Conservation (phyloP, 2,113 vertebrate genomes). For the Antigone vipio region DNA sequence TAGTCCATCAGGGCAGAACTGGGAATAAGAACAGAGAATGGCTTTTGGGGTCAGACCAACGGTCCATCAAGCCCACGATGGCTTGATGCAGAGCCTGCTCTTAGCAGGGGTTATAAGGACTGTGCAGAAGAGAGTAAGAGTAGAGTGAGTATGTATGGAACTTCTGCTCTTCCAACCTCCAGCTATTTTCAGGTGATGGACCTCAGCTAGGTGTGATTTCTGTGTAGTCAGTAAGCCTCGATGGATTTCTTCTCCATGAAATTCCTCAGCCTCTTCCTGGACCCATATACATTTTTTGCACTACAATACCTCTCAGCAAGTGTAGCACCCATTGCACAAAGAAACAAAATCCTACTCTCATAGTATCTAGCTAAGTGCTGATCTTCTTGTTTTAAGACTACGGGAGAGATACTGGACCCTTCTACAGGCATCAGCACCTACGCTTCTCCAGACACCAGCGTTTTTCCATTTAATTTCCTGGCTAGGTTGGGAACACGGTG, state of each 20-base stretch:
- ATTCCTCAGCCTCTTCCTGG: not conserved
- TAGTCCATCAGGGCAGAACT: not conserved
- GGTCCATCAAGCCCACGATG: not conserved
- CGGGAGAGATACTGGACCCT: not conserved
- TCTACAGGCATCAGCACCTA: not conserved
- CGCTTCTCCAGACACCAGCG: not conserved
- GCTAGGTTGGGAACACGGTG: not conserved
- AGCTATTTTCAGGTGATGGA: not conserved
- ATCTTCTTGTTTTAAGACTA: not conserved
- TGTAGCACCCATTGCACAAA: not conserved
- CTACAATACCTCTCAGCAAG: not conserved
- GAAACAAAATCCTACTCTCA: not conserved
- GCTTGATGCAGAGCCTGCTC: not conserved
- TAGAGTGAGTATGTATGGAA: not conserved
- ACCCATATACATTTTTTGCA: not conserved
- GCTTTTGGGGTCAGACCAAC: not conserved
- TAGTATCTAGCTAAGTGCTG: not conserved
- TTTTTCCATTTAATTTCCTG: conserved; percentile 56
- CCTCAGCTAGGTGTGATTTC: not conserved
- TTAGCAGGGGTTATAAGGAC: not conserved
- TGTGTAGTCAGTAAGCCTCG: not conserved
- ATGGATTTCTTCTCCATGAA: not conserved
- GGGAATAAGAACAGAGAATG: not conserved
- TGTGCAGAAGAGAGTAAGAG: not conserved
- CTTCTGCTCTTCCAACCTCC: not conserved